These are phyloP conservation scores for Entomobrya multifasciata DNA, from an alignment of 2,888 invertebrate genomes.

Conservation along the genomic window DNA sequence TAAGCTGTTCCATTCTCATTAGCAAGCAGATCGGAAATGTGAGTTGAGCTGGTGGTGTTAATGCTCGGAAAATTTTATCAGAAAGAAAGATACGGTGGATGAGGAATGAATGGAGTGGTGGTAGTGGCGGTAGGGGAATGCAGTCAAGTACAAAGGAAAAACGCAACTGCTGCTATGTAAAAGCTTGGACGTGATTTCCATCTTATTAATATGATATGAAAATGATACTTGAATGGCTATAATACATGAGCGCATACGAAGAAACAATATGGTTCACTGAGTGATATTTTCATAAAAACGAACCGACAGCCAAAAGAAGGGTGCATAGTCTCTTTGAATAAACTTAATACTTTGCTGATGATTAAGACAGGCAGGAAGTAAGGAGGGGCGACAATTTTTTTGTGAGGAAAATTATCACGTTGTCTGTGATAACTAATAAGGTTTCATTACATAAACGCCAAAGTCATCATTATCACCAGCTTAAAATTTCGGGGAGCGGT, in stretches of 20 bases:
- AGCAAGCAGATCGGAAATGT: constrained; percentile 44
- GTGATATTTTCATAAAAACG: not conserved
- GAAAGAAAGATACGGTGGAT: not conserved
- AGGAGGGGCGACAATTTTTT: not conserved
- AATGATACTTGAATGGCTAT: not conserved
- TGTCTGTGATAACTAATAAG: not conserved
- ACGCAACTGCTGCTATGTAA: constrained; percentile 1
- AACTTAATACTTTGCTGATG: too few species aligned
- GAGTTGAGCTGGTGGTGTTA: constrained; percentile 48
- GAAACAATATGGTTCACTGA: not conserved
- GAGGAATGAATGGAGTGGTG: too few species aligned
- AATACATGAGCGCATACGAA: not conserved
- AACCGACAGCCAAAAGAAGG: not conserved
- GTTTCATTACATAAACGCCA: not conserved
- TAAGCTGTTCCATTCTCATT: constrained; percentile 36
- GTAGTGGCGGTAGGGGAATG: not conserved
- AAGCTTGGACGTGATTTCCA: constrained; percentile 26
- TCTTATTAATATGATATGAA: constrained; percentile 13
- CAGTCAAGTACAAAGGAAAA: not conserved
- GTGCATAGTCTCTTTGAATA: too few species aligned
- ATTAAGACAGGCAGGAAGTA: not conserved
- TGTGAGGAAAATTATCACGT: not conserved
- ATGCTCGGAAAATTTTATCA: constrained; percentile 15
- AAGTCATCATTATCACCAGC: not conserved
- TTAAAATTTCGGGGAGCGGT: too few species aligned